Evolutionary conservation across 2,113 vertebrate genomes (phyloP), one percentile per base, ranked within the genome.

Genomic region (Asarcornis scutulata): DNA sequence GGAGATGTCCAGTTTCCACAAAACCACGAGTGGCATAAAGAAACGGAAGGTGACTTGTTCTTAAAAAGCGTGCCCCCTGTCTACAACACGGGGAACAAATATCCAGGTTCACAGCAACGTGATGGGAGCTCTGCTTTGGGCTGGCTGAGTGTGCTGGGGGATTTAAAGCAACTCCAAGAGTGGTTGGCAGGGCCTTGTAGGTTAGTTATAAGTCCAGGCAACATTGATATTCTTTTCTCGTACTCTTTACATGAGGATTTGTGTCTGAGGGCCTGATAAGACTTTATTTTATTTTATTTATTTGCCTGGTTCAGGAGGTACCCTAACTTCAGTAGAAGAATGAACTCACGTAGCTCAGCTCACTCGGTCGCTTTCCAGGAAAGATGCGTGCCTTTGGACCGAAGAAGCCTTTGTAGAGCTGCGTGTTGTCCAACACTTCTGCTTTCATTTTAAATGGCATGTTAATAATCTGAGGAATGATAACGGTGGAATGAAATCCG

Each of bases 221-320:
- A 32, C 52, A 8, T 0, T 1, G 29, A 2, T 17, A 1, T 60
- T 89, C 38, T 50, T 40, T 90, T 25, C 31, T 69, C 2, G 1
- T 12, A 5, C 25, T 40, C 13, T 59, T 72, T 17, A 14, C 40
- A 0, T 23, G 29, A 26, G n/a, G 56, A 21, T 78, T 88, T 78
- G 29, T 25, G 26, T 22, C 26, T 27, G 40, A 88, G 75, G 71
- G 9, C 46, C 71, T 25, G 44, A 22, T 78, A 36, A 36, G 32
- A 13, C 20, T 38, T 23, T 42, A 17, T 46, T 46, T 46, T 46
- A 44, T 44, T 44, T 44, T 17, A 46, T 18, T 48, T 31, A 73
- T 50, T 10, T 3, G 3, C 1, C 8, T 46, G 15, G 2, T 74
- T 20, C 32, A 27, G 56, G 48, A 40, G 38, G 32, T 46, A 48